Evolutionary conservation across 1,140 invertebrate genomes (phyloP).

Genomic region (Charaxes varanes): DNA sequence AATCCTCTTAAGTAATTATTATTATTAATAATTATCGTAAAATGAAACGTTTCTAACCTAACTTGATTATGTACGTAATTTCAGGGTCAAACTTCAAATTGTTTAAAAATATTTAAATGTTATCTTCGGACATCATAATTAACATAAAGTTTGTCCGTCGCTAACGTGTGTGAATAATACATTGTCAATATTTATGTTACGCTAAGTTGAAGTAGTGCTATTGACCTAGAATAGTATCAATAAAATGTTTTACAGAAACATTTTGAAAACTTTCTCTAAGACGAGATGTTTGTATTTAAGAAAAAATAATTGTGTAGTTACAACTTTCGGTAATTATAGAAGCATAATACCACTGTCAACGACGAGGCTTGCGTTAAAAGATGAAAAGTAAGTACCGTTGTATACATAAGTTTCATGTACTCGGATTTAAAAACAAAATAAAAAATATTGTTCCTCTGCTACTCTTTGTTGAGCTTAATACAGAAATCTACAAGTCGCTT

Average conservation of each 20-base stretch:
- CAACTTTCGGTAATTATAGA: constrained; percentile 45
- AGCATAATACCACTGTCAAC: constrained; percentile 46
- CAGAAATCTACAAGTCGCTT: too few species aligned
- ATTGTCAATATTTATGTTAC: constrained; percentile 1
- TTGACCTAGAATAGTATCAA: background rate
- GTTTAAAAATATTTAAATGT: constrained; percentile 8
- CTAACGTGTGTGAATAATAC: constrained; percentile 11
- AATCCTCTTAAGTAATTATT: too few species aligned
- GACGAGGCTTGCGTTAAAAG: constrained; percentile 38
- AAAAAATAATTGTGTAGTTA: constrained; percentile 35
- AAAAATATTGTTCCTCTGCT: too few species aligned
- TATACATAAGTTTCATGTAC: too few species aligned
- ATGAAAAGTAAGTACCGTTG: constrained; percentile 61
- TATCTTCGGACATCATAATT: constrained; percentile 7
- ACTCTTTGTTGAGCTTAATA: too few species aligned
- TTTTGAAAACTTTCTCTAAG: constrained; percentile 38
- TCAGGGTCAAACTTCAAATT: constrained; percentile 10
- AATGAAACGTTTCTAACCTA: constrained; percentile 13
- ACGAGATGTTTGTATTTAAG: constrained; percentile 31
- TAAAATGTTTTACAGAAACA: constrained; percentile 48
- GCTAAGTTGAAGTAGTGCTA: constrained; percentile 7
- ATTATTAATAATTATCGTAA: too few species aligned
- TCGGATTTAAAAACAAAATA: too few species aligned
- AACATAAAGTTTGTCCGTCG: constrained; percentile 9
- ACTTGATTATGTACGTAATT: constrained; percentile 4